Conservation (phyloP, 2,797 vertebrate species). For the Lacerta viridis region DNA sequence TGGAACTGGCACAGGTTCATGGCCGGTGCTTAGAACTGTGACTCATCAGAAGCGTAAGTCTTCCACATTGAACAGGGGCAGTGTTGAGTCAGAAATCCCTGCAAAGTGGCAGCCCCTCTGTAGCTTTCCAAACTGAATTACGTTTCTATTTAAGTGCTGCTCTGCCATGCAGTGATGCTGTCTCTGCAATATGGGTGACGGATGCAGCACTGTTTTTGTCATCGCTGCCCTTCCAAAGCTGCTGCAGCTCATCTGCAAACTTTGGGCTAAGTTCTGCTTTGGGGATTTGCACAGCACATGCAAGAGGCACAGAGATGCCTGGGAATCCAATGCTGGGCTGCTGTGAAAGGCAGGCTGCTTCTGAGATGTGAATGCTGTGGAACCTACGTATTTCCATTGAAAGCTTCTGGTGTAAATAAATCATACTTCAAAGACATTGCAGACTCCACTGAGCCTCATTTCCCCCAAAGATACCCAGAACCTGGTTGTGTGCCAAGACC, state of each 20-base stretch:
- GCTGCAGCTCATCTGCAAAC: not conserved
- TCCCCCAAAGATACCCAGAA: not conserved
- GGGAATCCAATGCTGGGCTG: no score
- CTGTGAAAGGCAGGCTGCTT: no score
- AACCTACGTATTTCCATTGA: no score
- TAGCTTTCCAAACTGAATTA: constrained; percentile 28
- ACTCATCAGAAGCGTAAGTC: not conserved
- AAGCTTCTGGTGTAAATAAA: no score
- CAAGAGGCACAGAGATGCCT: no score
- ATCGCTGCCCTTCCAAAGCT: constrained; percentile 44
- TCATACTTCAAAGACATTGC: no score
- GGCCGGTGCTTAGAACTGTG: not conserved
- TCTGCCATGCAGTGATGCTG: not conserved
- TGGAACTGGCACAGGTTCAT: not conserved
- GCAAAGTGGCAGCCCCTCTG: not conserved
- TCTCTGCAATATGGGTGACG: constrained; percentile 18
- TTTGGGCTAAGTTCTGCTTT: constrained; percentile 16
- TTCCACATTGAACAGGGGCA: not conserved
- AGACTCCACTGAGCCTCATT: no score
- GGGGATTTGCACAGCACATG: not conserved
- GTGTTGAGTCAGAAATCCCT: constrained; percentile 13
- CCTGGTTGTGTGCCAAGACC: no score
- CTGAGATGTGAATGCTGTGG: no score
- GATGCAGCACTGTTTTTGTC: not conserved
- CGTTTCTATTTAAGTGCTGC: constrained; percentile 29